Evolutionary conservation across 2,888 invertebrate species (phyloP).

Genomic region (Cancer borealis): DNA sequence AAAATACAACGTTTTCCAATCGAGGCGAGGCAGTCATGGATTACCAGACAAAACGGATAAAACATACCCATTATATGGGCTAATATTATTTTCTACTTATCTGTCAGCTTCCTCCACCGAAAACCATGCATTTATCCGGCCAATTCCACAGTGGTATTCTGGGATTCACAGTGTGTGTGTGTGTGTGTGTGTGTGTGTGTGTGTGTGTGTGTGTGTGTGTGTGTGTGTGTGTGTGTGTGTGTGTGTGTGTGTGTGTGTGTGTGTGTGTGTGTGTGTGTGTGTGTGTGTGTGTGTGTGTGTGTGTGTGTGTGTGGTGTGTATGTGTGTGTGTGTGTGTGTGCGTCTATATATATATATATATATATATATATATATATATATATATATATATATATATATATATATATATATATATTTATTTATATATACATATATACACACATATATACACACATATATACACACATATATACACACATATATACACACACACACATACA

Average conservation of each 20-base stretch:
- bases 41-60: not conserved
- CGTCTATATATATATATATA: too few relatives aligned
- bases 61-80: not conserved
- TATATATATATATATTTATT: slow-evolving; percentile 59
- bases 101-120: not conserved
- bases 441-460: not conserved
- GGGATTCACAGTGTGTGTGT: not conserved
- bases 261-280: not conserved
- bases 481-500: slow-evolving; percentile 25
- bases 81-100: not conserved
- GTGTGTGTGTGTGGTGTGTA: slow-evolving; percentile 35
- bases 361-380: slow-evolving; percentile 64
- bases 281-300: slow-evolving; percentile 10
- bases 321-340: slow-evolving; percentile 17
- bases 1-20: slow-evolving; percentile 5
- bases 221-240: slow-evolving; percentile 42
- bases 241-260: not conserved
- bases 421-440: slow-evolving; percentile 46
- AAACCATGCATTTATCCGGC: not conserved
- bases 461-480: not conserved
- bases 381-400: slow-evolving; percentile 58
- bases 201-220: slow-evolving; percentile 21
- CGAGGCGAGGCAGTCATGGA: not conserved
- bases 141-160: not conserved
- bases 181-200: slow-evolving; percentile 5